Evolutionary conservation across 2,113 vertebrate genomes (phyloP).

Genomic region (Variabilichromis moorii): DNA sequence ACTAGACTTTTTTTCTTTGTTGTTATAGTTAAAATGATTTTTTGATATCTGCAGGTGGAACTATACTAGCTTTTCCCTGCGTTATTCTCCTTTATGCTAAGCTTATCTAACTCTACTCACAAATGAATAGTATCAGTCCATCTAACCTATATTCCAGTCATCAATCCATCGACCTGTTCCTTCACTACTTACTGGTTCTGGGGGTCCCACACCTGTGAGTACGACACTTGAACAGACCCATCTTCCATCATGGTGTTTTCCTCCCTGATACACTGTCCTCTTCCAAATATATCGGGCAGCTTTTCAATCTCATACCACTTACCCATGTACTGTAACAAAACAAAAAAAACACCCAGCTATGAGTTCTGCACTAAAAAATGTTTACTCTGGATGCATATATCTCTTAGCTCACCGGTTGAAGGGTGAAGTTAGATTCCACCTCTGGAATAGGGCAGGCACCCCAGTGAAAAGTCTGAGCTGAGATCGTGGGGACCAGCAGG

Average conservation of each 20-base stretch:
- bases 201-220: constrained; percentile 12
- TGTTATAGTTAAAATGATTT: not conserved
- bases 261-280: constrained; percentile 67
- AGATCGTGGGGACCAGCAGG: constrained; percentile 39
- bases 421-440: constrained; percentile 77
- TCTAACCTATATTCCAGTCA: not conserved
- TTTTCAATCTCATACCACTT: constrained; percentile 73
- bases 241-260: constrained; percentile 49
- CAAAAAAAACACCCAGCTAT: not conserved
- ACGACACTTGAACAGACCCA: constrained; percentile 52
- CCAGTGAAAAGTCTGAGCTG: constrained; percentile 75
- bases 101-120: not conserved
- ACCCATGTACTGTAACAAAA: constrained; percentile 61
- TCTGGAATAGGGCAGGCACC: constrained; percentile 76
- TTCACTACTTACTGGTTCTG: constrained; percentile 34
- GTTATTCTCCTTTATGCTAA: not conserved
- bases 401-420: constrained; percentile 47
- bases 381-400: not conserved
- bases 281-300: constrained; percentile 53
- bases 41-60: not conserved
- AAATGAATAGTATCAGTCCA: not conserved
- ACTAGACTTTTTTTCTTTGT: not conserved
- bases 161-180: not conserved
- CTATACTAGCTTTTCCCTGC: not conserved
- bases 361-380: not conserved